Conservation (phyloP, 2,797 vertebrate species). For the Phrynocephalus guinanensis region DNA sequence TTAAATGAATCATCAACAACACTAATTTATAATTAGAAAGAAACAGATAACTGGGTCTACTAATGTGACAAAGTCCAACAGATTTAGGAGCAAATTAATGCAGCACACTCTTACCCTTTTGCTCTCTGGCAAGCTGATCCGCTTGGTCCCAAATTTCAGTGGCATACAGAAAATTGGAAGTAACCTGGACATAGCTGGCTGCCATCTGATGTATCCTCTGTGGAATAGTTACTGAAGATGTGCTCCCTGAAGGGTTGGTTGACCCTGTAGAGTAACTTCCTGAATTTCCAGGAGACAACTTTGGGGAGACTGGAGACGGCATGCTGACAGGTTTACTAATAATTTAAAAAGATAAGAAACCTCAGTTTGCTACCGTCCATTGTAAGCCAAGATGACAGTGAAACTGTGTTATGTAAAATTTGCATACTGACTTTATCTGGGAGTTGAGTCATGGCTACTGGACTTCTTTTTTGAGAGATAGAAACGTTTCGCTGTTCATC, state of each 20-base stretch:
- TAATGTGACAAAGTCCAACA: rapidly evolving
- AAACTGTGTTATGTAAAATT: neutral
- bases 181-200: slow-evolving; percentile 98
- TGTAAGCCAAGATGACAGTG: neutral
- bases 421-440: neutral
- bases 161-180: slow-evolving; percentile 97
- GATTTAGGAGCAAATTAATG: rapidly evolving
- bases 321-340: slow-evolving; percentile 93
- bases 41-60: rapidly evolving
- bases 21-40: rapidly evolving
- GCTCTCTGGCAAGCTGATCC: slow-evolving; percentile 94
- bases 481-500: too few relatives aligned
- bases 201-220: slow-evolving; percentile 99
- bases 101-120: slow-evolving; percentile 85
- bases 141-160: slow-evolving; percentile 99
- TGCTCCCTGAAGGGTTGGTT: slow-evolving; percentile 87
- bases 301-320: slow-evolving; percentile 98
- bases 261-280: slow-evolving; percentile 89
- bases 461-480: too few relatives aligned
- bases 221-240: slow-evolving; percentile 96
- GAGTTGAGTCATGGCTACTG: too few relatives aligned
- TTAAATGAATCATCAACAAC: neutral
- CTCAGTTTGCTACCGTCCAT: neutral
- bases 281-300: slow-evolving; percentile 94
- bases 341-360: neutral